These are phyloP conservation scores for Dolomedes plantarius DNA, from an alignment of 2,888 invertebrate species.

Conservation along the genomic window DNA sequence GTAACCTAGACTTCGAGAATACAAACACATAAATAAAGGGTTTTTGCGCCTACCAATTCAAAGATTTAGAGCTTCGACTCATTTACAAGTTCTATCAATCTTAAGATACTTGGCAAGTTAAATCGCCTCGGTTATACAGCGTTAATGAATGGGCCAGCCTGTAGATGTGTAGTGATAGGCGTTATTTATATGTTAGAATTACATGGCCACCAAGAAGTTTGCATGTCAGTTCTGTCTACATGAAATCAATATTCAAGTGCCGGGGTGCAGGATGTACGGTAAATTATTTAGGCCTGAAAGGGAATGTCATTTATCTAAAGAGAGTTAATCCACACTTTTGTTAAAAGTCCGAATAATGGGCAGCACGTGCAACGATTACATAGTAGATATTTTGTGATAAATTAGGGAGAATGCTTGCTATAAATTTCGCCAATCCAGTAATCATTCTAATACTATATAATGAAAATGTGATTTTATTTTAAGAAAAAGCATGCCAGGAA, in stretches of 20 bases:
- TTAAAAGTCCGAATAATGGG: conserved; percentile 3
- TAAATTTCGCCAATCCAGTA: too few relatives aligned
- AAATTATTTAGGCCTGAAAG: neutral
- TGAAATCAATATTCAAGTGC: neutral
- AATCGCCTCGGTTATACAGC: neutral
- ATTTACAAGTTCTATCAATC: conserved; percentile 12
- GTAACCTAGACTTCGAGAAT: neutral
- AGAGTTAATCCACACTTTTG: neutral
- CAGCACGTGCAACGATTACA: neutral
- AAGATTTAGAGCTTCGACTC: neutral
- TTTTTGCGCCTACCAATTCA: neutral
- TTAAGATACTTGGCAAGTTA: neutral
- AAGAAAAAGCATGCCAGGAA: too few relatives aligned
- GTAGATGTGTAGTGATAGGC: neutral
- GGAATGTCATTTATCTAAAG: neutral
- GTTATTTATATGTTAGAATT: neutral
- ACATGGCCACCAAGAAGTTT: neutral
- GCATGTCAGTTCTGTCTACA: neutral
- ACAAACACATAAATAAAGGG: neutral
- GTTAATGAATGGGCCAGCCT: neutral
- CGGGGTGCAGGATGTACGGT: neutral
- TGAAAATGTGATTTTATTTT: too few relatives aligned
- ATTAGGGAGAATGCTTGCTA: too few relatives aligned
- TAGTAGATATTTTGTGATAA: neutral
- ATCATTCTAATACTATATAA: too few relatives aligned